Evolutionary conservation across 2,797 vertebrate species (phyloP).

Genomic region (Platalea minor): DNA sequence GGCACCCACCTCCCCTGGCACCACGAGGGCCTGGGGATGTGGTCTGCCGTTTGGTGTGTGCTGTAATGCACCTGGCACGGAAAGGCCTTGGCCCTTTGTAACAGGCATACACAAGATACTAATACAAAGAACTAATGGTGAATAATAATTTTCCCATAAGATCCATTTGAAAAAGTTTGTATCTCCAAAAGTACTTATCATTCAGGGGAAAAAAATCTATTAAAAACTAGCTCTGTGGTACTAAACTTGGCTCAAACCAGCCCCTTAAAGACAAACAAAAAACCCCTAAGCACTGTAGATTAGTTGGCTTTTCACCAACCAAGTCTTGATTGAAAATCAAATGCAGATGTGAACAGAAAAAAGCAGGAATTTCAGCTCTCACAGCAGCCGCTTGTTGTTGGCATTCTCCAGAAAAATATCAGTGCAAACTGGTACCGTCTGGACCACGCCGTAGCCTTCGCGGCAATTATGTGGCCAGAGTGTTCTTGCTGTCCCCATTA

Average conservation of each 20-base stretch:
- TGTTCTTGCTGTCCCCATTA: background rate
- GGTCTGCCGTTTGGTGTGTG: background rate
- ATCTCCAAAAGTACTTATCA: background rate
- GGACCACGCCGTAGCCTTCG: background rate
- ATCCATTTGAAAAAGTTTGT: background rate
- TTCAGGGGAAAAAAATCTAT: background rate
- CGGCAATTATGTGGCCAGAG: background rate
- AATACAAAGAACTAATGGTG: background rate
- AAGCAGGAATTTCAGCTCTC: conserved; percentile 24
- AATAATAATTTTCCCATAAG: background rate
- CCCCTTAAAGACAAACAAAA: conserved; percentile 37
- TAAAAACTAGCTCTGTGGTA: conserved; percentile 30
- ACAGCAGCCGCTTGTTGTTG: conserved; percentile 19
- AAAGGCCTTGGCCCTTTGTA: background rate
- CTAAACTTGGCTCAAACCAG: conserved; percentile 29
- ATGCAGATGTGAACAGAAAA: conserved; percentile 53
- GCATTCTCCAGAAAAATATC: background rate
- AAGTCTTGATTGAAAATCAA: conserved; percentile 45
- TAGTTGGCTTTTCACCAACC: conserved; percentile 43
- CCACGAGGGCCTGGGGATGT: rapidly evolving
- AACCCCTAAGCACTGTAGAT: conserved; percentile 9
- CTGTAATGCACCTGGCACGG: background rate
- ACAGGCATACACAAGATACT: background rate
- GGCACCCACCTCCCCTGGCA: background rate
- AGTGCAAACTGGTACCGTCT: background rate